Base-by-base conservation (phyloP, 2,888 invertebrate species). In the Liodrosophila aerea region DNA sequence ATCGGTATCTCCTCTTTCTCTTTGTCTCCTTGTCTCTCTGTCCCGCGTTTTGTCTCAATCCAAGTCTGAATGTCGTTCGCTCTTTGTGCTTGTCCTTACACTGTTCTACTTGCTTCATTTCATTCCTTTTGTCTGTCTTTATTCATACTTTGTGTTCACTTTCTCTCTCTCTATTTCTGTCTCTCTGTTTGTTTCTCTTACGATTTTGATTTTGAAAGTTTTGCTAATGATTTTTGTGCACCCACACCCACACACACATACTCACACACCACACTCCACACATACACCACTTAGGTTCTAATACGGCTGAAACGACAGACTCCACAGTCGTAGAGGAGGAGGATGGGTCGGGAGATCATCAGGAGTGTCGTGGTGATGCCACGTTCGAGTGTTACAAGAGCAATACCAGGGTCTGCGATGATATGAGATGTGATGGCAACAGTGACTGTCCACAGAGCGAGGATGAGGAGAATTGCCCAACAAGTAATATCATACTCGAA, bases 391-490 rank as follows among this genome's bases (percentile, higher is more conserved):
- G 90, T 52, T 33, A 12, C 16, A n/a, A 34, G 9, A 86, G 78
- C 62, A 69, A 77, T 7, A 39, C 31, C 1, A 46, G 56, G 12
- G 86, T 90, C 67, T 90, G 90, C 60, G 87, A 88, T 16, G 87
- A 87, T 7, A 78, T 86, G 61, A 63, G 58, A 13, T 90, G 90
- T 67, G 89, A 90, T 63, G 83, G 77, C 30, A 40, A 9, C 1
- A 49, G 36, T 13, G 83, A 90, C 59, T 90, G 90, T 75, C 88
- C 88, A 18, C 37, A 86, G 52, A 88, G 88, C 54, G 90, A 90
- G 65, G 90, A 90, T 69, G 90, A 90, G 72, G 49, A 62, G 9
- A 58, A 73, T 56, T 90, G 90, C 66, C 41, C 59, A 49, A 15
- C 11, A 51, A 76, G 76, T 76, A 76, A 69, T 50, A n/a, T 5